Base-by-base conservation (phyloP, 1,140 invertebrate genomes). In the Drosophila rufa region DNA sequence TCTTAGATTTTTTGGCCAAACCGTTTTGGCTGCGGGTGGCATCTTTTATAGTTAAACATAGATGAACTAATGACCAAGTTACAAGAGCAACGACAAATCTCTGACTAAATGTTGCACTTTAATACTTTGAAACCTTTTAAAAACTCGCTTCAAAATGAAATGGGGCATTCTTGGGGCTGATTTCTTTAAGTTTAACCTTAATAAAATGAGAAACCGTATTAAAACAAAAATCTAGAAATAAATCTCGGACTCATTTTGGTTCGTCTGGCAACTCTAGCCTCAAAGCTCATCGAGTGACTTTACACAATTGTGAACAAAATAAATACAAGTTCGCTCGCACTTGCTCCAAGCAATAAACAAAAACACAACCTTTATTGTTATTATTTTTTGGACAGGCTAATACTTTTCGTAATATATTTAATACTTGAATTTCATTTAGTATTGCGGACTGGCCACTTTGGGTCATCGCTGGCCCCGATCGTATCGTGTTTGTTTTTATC, bases 401-500 rank as follows among this genome's bases (percentile, higher is more conserved):
- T 58, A 65, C 57, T 58, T 75, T 65, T 75, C 5, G 36, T 70
- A 70, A 71, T 75, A 65, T 75, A 57, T 75, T 51, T 75, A 58
- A 75, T 56, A 66, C 74, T 75, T 58, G 74, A 75, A 75, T 66
- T 70, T 62, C 46, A 40, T 66, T 77, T 77, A 73, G 69, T 60
- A 71, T 66, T 73, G 62, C 68, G 45, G 58, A 64, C 60, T 68
- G 61, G 58, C 76, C 76, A 62, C 67, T 84, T 84, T 76, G 71
- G 82, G 78, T 79, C 76, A 79, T 79, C 61, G 75, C 59, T 80
- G 55, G 47, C 30, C 76, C 69, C 61, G 79, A 76, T 87, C 80
- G 71, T 76, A 82, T 87, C 76, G 75, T 69, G 67, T 80, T 87
- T 84, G 80, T 83, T 83, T 82, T 83, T 83, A 83, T 83, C 80